Base-by-base conservation (phyloP, 1,140 invertebrate species). In the Euwallacea fornicatus region DNA sequence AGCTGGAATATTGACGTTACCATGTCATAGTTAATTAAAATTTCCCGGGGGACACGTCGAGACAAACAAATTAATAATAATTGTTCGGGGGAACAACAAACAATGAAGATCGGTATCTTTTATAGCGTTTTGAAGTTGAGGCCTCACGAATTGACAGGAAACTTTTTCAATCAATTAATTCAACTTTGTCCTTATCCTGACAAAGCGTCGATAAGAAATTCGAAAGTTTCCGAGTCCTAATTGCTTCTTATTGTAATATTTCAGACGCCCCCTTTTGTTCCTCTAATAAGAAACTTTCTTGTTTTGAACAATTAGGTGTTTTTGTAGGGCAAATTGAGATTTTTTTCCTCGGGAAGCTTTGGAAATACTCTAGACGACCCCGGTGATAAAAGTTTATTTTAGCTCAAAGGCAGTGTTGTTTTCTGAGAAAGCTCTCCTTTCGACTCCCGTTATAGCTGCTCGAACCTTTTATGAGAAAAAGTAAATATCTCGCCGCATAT, bases 161-260 rank as follows among this genome's bases (percentile, higher is more conserved):
- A 73, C 67, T 73, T 73, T 73, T 70, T 65, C 67, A 73, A 73
- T 73, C 72, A 70, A 73, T 73, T 59, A 55, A 69, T 65, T 73
- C 70, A 69, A 70, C 67, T 73, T 70, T 62, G 42, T 50, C 54
- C 8, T 10, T 56, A 8, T 2, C 16, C 8, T 3, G 54, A 56
- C 54, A 56, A 56, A 56, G 54, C 54, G 16, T n/a, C 54, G 54
- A 56, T 56, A 56, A 56, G 54, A 56, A 56, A 56, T 21, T 56
- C 54, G 54, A 56, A 56, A 8, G 10, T 56, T 56, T 56, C 16
- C n/a, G 54, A 16, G 54, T 15, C 11, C 54, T 56, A 56, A 56
- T 56, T 56, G 54, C 54, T 16, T 7, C 46, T 50, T 50, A 50
- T 50, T 50, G 46, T 50, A 50, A 50, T 11, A 50, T 50, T 50